A percentile compares a stretch with the other conserved stretches of the same genome.
Conservation (phyloP, 2,888 invertebrate genomes). For the Coenonympha glycerion region DNA sequence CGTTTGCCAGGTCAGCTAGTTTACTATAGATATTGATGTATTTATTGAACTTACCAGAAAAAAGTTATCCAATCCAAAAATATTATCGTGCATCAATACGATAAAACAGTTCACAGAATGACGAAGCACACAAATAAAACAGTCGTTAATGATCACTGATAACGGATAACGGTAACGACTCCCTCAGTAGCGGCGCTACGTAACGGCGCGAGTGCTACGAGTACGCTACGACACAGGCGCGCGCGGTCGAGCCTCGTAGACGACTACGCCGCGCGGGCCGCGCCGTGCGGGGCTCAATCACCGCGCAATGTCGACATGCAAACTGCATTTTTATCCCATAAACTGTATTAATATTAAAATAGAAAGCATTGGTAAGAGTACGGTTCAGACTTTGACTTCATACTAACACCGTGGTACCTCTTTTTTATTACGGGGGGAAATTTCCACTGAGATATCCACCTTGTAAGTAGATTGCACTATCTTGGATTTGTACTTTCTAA, state of each 20-base stretch:
- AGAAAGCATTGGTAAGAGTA: neutral
- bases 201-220: too few relatives aligned
- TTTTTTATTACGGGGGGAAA: too few relatives aligned
- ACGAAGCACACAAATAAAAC: conserved; percentile 16
- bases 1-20: too few relatives aligned
- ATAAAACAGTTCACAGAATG: conserved; percentile 23
- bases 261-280: conserved; percentile 43
- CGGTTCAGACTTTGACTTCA: neutral
- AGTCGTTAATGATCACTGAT: conserved; percentile 16
- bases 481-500: too few relatives aligned
- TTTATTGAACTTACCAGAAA: conserved; percentile 13
- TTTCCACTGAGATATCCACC: too few relatives aligned
- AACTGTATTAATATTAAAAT: neutral
- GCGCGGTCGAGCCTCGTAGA: conserved; percentile 42
- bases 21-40: too few relatives aligned
- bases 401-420: too few relatives aligned
- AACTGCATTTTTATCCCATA: neutral
- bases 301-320: conserved; percentile 22
- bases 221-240: conserved; percentile 34
- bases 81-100: conserved; percentile 9
- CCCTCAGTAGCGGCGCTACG: conserved; percentile 26
- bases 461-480: too few relatives aligned
- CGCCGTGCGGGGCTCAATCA: conserved; percentile 39
- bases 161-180: conserved; percentile 5
- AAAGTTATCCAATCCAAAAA: conserved; percentile 22